Base-by-base conservation (phyloP, 2,797 vertebrate genomes). In the Poliocrania exsul region DNA sequence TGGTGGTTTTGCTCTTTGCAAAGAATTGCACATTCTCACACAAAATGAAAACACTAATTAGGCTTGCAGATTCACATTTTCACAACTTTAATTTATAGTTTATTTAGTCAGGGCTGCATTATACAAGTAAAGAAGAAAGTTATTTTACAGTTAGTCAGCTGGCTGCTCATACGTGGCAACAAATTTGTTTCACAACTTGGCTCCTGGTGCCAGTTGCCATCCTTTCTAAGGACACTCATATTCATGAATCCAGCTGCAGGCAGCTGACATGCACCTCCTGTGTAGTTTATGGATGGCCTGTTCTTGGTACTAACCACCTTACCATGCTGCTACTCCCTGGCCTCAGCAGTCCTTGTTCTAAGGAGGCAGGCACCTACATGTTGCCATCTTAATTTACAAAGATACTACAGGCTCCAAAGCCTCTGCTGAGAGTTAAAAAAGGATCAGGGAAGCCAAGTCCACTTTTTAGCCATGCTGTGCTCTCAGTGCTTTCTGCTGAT, bases 331-430 rank as follows among this genome's bases (percentile, higher is more conserved):
- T 19, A 60, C 5, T 23, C 9, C 3, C 16, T 6, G 18, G 50
- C 7, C 37, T n/a, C 1, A 0, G 21, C n/a, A 47, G 10, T 12
- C 49, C 20, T 26, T 11, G 16, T 10, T 47, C 2, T 17, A 9
- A 8, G 3, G 19, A 19, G 16, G 13, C 6, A 53, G 4, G 21
- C 19, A 33, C 11, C 28, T 28, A 10, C 19, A 35, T 47, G 5
- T 21, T 67, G 24, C 14, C 25, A 37, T 38, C 37, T 13, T 71
- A 4, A 81, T 33, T 81, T 50, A 81, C 24, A 46, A n/a, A 50
- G 28, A 38, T 2, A 17, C 18, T 3, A 50, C 54, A 25, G 11
- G 50, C 35, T 61, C 12, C 42, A 53, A 61, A 29, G 23, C 14
- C 56, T 72, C 61, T 28, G 21, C 58, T 29, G 51, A 73, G 7